Evolutionary conservation across 2,113 vertebrate species (phyloP).

Genomic region (Petaurus breviceps): DNA sequence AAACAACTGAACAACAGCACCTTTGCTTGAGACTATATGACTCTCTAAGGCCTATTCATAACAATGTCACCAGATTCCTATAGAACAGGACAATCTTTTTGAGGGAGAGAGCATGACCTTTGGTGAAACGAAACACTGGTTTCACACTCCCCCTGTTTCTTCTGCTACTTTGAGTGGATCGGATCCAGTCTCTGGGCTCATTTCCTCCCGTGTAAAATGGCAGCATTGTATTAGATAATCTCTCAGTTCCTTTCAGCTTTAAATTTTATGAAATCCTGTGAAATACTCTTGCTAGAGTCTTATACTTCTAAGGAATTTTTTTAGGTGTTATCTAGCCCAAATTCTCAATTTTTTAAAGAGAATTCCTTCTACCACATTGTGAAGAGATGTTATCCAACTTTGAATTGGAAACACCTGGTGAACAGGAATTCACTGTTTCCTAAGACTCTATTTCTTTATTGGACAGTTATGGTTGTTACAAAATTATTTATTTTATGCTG

Average conservation of each 20-base stretch:
- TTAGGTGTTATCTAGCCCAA: not conserved
- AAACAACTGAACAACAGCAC: not conserved
- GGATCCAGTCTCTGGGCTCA: not conserved
- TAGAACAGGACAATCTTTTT: not conserved
- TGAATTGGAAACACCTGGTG: not conserved
- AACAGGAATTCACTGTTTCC: not conserved
- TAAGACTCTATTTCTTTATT: not conserved
- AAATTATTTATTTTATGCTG: not conserved
- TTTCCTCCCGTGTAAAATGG: not conserved
- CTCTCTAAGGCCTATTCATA: not conserved
- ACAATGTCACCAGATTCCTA: not conserved
- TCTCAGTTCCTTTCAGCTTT: not conserved
- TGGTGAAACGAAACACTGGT: not conserved
- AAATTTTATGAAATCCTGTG: not conserved
- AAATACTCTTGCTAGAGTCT: not conserved
- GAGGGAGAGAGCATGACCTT: not conserved
- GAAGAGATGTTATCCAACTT: not conserved
- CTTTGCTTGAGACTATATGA: not conserved
- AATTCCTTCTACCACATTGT: not conserved
- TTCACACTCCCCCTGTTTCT: not conserved
- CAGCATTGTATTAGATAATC: not conserved
- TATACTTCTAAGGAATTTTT: not conserved
- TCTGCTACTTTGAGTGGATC: not conserved
- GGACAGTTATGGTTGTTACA: not conserved
- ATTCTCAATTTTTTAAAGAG: not conserved